Evolutionary conservation across 2,113 vertebrate species (phyloP).

Genomic region (Corvus moneduloides): DNA sequence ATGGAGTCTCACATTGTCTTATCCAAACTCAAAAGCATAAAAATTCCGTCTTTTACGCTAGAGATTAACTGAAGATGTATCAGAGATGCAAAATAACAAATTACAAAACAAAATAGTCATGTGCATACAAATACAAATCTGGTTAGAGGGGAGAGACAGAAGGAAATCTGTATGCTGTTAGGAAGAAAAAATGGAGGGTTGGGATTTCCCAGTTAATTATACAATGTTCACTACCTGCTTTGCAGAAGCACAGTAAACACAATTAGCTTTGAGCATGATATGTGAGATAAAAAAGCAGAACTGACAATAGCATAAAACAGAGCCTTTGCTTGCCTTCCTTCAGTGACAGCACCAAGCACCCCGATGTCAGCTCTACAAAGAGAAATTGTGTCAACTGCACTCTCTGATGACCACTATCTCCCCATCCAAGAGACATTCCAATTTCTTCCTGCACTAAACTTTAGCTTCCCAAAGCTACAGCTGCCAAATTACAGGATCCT

Average conservation of each 20-base stretch:
- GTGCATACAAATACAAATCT: not conserved
- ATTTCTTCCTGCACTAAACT: slow-evolving; percentile 58
- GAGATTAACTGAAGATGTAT: not conserved
- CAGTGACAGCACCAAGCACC: slow-evolving; percentile 21
- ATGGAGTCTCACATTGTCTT: not conserved
- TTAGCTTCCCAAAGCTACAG: slow-evolving; percentile 42
- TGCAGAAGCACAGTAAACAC: slow-evolving; percentile 27
- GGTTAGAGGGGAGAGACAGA: not conserved
- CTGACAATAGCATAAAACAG: slow-evolving; percentile 24
- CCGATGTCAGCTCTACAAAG: not conserved
- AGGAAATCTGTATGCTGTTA: not conserved
- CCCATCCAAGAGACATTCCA: slow-evolving; percentile 60
- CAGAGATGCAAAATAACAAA: not conserved
- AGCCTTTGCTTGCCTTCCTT: not conserved
- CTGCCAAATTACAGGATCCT: slow-evolving; percentile 37
- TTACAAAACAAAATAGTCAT: fast-evolving
- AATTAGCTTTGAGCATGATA: slow-evolving; percentile 58
- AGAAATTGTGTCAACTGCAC: slow-evolving; percentile 4
- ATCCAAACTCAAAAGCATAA: not conserved
- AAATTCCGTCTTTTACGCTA: not conserved
- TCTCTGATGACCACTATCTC: slow-evolving; percentile 39
- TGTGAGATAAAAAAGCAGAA: slow-evolving; percentile 37
- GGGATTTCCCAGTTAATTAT: slow-evolving; percentile 29
- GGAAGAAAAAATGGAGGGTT: not conserved
- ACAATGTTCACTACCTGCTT: slow-evolving; percentile 6